Evolutionary conservation across 1,140 invertebrate genomes (phyloP).

Genomic region (Lanistes nyassanus): DNA sequence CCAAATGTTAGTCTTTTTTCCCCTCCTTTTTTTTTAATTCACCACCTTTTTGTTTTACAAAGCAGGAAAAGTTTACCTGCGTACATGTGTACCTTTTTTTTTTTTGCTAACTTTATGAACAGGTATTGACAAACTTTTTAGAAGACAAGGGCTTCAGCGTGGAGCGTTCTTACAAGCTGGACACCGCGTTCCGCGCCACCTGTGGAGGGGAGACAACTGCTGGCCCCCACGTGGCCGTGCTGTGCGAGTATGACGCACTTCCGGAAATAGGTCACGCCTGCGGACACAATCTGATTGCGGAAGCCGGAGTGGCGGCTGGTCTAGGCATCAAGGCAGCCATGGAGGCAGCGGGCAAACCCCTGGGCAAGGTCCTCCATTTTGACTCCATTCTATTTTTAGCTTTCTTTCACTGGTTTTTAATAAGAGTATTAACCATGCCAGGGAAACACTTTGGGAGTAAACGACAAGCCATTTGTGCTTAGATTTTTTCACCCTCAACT

Average conservation of each 20-base stretch:
- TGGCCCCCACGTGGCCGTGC: constrained; percentile 53
- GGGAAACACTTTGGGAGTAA: not conserved
- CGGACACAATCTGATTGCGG: constrained; percentile 67
- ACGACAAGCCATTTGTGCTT: not conserved
- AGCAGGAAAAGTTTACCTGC: no score
- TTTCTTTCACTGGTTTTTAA: not conserved
- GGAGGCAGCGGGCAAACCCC: constrained; percentile 27
- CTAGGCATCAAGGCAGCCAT: constrained; percentile 59
- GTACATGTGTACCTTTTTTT: no score
- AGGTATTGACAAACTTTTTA: constrained; percentile 48
- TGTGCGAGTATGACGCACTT: constrained; percentile 67
- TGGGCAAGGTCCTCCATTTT: not conserved
- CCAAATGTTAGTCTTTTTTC: no score
- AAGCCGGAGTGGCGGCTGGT: constrained; percentile 61
- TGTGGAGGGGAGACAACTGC: constrained; percentile 25
- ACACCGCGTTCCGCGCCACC: constrained; percentile 60
- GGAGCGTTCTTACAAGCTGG: constrained; percentile 39
- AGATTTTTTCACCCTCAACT: not conserved
- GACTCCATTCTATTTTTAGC: not conserved
- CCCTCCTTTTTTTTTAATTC: no score
- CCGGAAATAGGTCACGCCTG: constrained; percentile 67
- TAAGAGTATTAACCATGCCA: not conserved
- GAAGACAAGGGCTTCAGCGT: constrained; percentile 56
- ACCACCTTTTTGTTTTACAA: no score
- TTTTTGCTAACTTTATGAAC: no score